Evolutionary conservation across 2,113 vertebrate species (phyloP).

Genomic region (Emydocephalus ijimae): DNA sequence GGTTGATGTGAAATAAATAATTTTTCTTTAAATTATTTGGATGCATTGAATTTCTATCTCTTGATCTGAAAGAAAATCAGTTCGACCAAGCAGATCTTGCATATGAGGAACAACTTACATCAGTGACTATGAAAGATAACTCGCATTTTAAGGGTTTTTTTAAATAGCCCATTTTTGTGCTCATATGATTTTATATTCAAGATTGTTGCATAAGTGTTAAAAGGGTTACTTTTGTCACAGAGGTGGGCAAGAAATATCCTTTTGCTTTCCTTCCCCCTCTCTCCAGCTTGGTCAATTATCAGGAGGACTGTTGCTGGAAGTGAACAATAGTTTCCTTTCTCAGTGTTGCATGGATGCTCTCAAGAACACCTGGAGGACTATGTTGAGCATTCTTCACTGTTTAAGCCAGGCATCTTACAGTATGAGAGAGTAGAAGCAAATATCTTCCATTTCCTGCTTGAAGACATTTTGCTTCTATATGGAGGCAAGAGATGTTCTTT

Average conservation of each 20-base stretch:
- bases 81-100: not conserved
- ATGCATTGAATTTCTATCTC: not conserved
- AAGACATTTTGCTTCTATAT: not conserved
- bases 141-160: not conserved
- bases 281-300: not conserved
- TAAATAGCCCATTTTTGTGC: not conserved
- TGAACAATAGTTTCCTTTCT: not conserved
- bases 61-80: not conserved
- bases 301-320: not conserved
- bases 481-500: not conserved
- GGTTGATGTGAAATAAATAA: conserved; percentile 29
- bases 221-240: not conserved
- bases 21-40: not conserved
- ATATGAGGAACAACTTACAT: not conserved
- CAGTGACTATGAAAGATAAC: not conserved
- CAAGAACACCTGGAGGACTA: not conserved
- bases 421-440: not conserved
- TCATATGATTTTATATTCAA: not conserved
- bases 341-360: not conserved
- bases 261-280: not conserved
- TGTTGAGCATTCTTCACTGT: not conserved
- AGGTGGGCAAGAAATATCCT: not conserved
- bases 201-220: not conserved
- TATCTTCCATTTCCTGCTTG: not conserved
- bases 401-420: not conserved